These are phyloP conservation scores for Sesamia nonagrioides DNA, from an alignment of 1,140 invertebrate species.

Conservation along the genomic window DNA sequence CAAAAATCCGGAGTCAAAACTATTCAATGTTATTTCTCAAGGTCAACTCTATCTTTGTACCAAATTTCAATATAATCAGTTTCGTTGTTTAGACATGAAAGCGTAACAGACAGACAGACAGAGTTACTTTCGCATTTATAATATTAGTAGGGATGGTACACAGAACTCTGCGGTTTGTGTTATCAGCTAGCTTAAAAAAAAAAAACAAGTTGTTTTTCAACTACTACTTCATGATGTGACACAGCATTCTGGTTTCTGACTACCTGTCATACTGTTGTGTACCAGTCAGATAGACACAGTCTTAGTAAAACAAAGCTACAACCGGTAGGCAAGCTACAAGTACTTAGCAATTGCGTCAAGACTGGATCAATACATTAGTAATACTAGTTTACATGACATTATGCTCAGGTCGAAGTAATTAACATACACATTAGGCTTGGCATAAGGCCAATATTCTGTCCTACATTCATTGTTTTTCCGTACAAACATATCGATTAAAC, in stretches of 20 bases:
- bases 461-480: conserved; percentile 45
- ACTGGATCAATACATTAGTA: conserved; percentile 34
- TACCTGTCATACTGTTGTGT: background rate
- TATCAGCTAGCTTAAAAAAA: too few relatives aligned
- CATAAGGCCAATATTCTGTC: conserved; percentile 37
- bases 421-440: conserved; percentile 40
- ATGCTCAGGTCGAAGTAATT: conserved; percentile 25
- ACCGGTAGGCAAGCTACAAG: background rate
- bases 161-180: too few relatives aligned
- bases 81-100: too few relatives aligned
- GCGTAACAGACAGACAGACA: too few relatives aligned
- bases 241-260: background rate
- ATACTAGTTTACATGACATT: conserved; percentile 30
- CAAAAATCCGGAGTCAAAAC: too few relatives aligned
- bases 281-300: background rate
- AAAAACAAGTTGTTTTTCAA: too few relatives aligned
- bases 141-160: too few relatives aligned
- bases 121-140: too few relatives aligned
- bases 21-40: too few relatives aligned
- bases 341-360: conserved; percentile 18
- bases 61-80: too few relatives aligned
- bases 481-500: conserved; percentile 38
- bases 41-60: too few relatives aligned
- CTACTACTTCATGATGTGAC: background rate
- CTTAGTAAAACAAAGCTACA: background rate